phyloP scores from a whole-genome alignment of 2,888 invertebrate species.

The Napeogenes inachia region DNA sequence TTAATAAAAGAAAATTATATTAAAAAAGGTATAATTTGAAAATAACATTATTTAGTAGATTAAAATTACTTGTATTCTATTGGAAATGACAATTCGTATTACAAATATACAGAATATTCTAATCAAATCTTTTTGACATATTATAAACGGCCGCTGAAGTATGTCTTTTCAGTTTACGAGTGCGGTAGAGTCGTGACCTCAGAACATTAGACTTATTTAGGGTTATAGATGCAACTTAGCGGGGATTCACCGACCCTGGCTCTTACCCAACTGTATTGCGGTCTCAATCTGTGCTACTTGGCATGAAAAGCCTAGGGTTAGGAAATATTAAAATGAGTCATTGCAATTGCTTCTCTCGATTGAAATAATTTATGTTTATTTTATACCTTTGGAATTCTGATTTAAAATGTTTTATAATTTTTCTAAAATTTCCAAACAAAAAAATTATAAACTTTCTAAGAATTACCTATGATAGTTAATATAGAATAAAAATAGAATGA shows the following conservation, averaged over 20 bases:
- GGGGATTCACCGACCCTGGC: slow-evolving; percentile 12
- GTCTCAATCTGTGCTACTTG: slow-evolving; percentile 11
- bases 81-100: no score
- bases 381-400: not conserved
- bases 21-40: no score
- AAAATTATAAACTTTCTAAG: no score
- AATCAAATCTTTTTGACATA: not conserved
- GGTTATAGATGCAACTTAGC: slow-evolving; percentile 13
- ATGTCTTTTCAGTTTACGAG: slow-evolving; percentile 8
- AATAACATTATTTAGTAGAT: no score
- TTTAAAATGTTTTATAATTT: not conserved
- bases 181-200: slow-evolving; percentile 9
- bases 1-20: no score
- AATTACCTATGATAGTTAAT: no score
- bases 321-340: not conserved
- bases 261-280: slow-evolving; percentile 9
- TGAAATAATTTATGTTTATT: not conserved
- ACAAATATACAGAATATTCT: not conserved
- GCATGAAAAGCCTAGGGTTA: slow-evolving; percentile 15
- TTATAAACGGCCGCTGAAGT: not conserved
- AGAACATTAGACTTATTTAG: slow-evolving; percentile 8
- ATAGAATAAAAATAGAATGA: no score
- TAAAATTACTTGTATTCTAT: no score
- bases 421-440: no score
- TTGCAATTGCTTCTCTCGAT: not conserved